Base-by-base conservation (phyloP, 2,113 vertebrate species). In the Spilogale gracilis region DNA sequence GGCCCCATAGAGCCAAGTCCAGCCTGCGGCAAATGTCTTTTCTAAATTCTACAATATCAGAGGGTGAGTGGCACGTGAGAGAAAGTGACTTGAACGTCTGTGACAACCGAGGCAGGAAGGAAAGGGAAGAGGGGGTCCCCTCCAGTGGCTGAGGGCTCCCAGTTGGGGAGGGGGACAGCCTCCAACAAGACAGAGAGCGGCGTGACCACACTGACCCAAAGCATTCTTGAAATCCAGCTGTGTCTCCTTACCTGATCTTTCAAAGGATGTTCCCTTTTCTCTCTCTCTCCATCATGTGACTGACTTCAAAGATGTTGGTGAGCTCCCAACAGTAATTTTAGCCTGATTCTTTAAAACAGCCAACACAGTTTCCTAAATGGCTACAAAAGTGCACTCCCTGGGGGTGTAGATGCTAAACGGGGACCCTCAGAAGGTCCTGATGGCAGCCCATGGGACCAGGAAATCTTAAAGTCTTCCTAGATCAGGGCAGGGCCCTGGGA, bases 201-300 rank as follows among this genome's bases (percentile, higher is more conserved):
- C 84, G 69, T 92, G 78, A 69, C 45, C 74, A 81, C 71, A 45
- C 30, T 65, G 84, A 96, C 45, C 96, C 43, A 96, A 88, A 94
- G 61, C 63, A 87, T 92, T 76, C 92, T 97, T 98, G 97, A 96
- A 98, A 97, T 32, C 98, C 69, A 97, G 94, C 97, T 97, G 97
- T 71, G 96, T 97, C 97, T 98, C 98, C 98, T 98, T 97, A 97
- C 98, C 98, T 97, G 97, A 84, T 96, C 86, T 96, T 92, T 97
- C 97, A 98, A 98, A 98, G 96, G 97, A 96, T 27, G 60, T 76
- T 45, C 98, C 97, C 96, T 98, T 98, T 98, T 98, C 98, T 98
- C 96, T 98, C 98, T 98, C 97, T 98, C 98, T 98, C 98, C 98
- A 97, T 98, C 96, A 87, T 96, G 97, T 96, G 96, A 97, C 97